phyloP scores from a whole-genome alignment of 2,113 vertebrate genomes.

The Perca schrenkii region DNA sequence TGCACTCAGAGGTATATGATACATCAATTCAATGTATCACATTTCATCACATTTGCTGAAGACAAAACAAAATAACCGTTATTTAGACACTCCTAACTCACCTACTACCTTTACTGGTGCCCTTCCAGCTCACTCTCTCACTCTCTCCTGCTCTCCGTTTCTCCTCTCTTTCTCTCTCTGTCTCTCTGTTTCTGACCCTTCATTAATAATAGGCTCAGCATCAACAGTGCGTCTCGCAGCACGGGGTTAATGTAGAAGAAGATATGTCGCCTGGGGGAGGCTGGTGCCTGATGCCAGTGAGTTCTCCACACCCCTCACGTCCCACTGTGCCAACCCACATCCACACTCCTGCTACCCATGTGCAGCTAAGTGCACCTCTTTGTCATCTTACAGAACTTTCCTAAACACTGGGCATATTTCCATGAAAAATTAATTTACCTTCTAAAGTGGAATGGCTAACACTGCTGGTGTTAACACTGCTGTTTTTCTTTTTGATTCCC shows the following conservation, averaged over 20 bases:
- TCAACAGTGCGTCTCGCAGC: conserved; percentile 73
- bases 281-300: conserved; percentile 52
- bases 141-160: not conserved
- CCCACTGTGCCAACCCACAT: conserved; percentile 51
- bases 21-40: not conserved
- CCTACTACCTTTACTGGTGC: not conserved
- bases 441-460: conserved; percentile 32
- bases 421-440: conserved; percentile 57
- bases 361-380: conserved; percentile 58
- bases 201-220: conserved; percentile 78
- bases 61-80: not conserved
- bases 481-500: conserved; percentile 22
- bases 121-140: conserved; percentile 1
- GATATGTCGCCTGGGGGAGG: conserved; percentile 64
- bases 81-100: not conserved
- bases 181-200: conserved; percentile 28
- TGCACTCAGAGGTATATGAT: not conserved
- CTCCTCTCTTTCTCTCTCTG: not conserved
- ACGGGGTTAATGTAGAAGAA: conserved; percentile 79
- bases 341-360: conserved; percentile 34
- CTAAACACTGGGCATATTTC: conserved; percentile 55
- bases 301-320: conserved; percentile 40
- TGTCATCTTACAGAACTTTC: conserved; percentile 71
- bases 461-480: not conserved
- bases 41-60: not conserved